A percentile compares a stretch with the other conserved stretches of the same genome.
Evolutionary conservation across 2,113 vertebrate genomes (phyloP).

Genomic region (Tichodroma muraria): DNA sequence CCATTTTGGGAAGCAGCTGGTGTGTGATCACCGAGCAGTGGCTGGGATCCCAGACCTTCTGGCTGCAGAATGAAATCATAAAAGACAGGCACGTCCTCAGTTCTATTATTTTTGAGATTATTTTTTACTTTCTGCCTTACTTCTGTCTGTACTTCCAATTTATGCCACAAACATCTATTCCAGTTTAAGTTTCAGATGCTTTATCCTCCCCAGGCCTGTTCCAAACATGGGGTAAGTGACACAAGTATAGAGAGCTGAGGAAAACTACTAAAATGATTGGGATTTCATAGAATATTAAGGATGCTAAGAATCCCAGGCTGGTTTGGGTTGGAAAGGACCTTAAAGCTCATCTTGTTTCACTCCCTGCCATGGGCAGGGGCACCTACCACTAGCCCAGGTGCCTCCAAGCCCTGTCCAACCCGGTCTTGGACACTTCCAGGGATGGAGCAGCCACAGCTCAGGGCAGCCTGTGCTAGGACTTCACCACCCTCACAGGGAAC

Average conservation of each 20-base stretch:
- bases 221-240: background rate
- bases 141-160: background rate
- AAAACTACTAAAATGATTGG: background rate
- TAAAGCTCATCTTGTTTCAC: fast-evolving
- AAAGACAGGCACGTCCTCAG: background rate
- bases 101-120: fast-evolving
- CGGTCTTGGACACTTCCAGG: background rate
- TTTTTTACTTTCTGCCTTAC: background rate
- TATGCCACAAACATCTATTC: background rate
- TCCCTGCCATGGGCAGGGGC: background rate
- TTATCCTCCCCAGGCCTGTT: background rate
- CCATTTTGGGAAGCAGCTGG: background rate
- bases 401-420: fast-evolving
- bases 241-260: background rate
- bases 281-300: background rate
- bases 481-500: background rate
- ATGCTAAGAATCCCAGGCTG: background rate
- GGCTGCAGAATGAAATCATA: background rate
- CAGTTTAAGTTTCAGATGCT: background rate
- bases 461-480: background rate
- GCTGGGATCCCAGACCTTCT: background rate
- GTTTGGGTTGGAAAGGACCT: background rate
- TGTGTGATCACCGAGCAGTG: background rate
- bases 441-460: background rate
- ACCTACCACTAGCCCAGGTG: background rate